Evolutionary conservation across 1,140 invertebrate species (phyloP).

Genomic region (Sinella curviseta): DNA sequence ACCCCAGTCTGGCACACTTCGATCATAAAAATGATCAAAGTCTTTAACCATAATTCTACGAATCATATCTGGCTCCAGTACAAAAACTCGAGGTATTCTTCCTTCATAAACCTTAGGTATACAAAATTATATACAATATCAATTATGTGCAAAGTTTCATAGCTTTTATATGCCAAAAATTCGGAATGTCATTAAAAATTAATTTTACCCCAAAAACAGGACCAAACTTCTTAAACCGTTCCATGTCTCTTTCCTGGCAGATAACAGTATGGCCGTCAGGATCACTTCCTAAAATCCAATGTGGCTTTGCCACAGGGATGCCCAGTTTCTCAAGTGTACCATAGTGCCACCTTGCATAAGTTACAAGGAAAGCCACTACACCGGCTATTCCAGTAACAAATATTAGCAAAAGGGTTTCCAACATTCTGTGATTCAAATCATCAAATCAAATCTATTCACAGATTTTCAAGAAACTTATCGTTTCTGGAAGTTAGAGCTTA

Average conservation of each 20-base stretch:
- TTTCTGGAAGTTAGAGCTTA: too few relatives aligned
- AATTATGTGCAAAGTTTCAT: too few relatives aligned
- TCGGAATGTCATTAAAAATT: too few relatives aligned
- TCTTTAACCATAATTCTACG: conserved; percentile 57
- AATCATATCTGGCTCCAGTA: conserved; percentile 58
- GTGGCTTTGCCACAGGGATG: conserved; percentile 41
- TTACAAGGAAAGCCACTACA: neutral
- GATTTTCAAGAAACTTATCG: too few relatives aligned
- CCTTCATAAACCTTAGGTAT: conserved; percentile 36
- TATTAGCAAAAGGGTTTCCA: neutral
- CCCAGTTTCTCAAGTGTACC: conserved; percentile 39
- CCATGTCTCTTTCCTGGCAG: neutral
- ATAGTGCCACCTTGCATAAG: conserved; percentile 48
- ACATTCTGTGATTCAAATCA: too few relatives aligned
- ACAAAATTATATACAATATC: neutral
- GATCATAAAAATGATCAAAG: conserved; percentile 56
- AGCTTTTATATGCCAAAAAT: too few relatives aligned
- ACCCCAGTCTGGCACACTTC: neutral
- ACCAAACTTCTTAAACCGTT: neutral
- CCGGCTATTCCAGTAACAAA: neutral
- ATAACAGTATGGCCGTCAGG: neutral
- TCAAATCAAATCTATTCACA: too few relatives aligned
- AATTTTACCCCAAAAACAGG: neutral
- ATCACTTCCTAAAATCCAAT: neutral
- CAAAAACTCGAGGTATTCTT: conserved; percentile 54